A percentile compares a stretch with the other conserved stretches of the same genome.
Conservation (phyloP, 2,888 invertebrate species). For the Eupithecia tripunctaria region DNA sequence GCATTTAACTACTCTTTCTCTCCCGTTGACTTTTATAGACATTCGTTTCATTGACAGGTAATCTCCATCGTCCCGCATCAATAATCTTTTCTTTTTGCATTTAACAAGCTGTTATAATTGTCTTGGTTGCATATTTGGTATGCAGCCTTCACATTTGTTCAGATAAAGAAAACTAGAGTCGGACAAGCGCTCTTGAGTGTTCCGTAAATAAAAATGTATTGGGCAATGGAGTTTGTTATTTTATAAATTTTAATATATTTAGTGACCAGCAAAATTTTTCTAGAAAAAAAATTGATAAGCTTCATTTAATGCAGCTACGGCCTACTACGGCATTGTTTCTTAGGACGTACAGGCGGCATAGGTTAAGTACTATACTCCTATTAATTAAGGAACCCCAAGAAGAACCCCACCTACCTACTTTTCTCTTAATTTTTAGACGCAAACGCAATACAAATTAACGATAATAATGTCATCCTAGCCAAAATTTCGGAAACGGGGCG, state of each 20-base stretch:
- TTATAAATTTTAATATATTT: not conserved
- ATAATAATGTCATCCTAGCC: too few species aligned
- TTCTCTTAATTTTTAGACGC: too few species aligned
- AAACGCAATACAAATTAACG: too few species aligned
- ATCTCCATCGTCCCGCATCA: not conserved
- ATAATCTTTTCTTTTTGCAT: not conserved
- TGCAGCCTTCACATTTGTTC: not conserved
- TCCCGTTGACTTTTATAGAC: not conserved
- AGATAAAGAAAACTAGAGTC: not conserved
- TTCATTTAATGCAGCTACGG: not conserved
- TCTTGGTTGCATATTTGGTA: not conserved
- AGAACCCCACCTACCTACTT: too few species aligned
- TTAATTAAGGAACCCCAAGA: too few species aligned
- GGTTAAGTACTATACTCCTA: too few species aligned
- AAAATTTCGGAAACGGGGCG: too few species aligned
- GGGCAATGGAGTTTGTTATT: not conserved
- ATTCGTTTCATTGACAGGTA: not conserved
- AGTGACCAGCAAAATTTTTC: not conserved
- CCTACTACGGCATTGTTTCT: not conserved
- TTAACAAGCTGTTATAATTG: slow-evolving; percentile 27
- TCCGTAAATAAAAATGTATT: not conserved
- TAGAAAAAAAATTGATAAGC: not conserved
- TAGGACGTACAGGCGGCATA: not conserved
- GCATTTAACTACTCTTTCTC: not conserved
- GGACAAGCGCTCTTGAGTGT: not conserved